Conservation (phyloP, 2,888 invertebrate species). For the Troilus luridus region DNA sequence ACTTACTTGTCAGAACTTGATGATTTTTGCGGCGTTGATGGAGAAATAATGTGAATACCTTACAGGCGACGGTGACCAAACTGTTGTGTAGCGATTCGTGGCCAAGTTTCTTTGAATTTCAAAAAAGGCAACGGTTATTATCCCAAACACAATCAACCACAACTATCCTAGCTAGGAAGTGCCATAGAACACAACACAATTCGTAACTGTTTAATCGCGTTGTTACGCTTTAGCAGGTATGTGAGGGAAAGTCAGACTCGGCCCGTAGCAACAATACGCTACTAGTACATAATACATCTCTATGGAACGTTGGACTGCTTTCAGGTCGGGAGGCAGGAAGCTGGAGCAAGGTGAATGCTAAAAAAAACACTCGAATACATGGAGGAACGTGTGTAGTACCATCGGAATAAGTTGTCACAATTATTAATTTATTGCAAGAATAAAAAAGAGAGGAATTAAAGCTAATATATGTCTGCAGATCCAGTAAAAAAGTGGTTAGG, state of each 20-base stretch:
- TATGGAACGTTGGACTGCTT: slow-evolving; percentile 6
- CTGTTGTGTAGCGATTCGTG: background rate
- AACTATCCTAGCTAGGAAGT: background rate
- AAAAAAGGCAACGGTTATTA: background rate
- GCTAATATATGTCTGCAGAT: no score
- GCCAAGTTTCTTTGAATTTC: background rate
- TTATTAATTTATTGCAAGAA: background rate
- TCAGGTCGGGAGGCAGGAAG: background rate
- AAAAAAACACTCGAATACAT: background rate
- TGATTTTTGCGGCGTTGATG: background rate
- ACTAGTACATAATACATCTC: background rate
- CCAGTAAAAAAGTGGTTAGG: no score
- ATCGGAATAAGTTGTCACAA: background rate
- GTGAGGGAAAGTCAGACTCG: background rate
- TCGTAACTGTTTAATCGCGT: background rate
- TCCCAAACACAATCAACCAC: background rate
- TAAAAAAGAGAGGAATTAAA: no score
- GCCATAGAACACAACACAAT: background rate
- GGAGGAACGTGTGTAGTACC: background rate
- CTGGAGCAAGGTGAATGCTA: background rate
- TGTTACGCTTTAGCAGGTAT: slow-evolving; percentile 23
- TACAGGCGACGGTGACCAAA: background rate
- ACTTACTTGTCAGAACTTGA: background rate
- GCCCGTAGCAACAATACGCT: slow-evolving; percentile 22
- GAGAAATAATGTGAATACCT: background rate